Evolutionary conservation across 2,888 invertebrate species (phyloP).

Genomic region (Listrodromus nycthemerus): DNA sequence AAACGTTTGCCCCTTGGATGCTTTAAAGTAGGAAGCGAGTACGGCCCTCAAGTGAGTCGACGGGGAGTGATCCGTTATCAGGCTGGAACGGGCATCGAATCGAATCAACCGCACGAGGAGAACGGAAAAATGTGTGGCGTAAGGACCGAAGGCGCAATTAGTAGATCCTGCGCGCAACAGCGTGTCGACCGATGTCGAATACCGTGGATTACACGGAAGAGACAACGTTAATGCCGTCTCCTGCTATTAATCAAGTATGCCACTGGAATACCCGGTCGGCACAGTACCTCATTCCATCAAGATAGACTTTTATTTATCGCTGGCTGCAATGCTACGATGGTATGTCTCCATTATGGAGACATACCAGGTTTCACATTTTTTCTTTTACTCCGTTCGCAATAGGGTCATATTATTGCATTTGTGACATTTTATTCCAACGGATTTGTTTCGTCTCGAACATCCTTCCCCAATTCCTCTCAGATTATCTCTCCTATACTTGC

Average conservation of each 20-base stretch:
- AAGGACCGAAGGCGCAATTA: constrained; percentile 8
- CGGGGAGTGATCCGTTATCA: neutral
- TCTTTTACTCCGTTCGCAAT: neutral
- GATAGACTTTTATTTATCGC: constrained; percentile 8
- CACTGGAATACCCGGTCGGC: neutral
- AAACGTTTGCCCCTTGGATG: neutral
- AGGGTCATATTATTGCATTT: neutral
- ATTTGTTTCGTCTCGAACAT: neutral
- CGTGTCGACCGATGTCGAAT: neutral
- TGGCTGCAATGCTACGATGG: neutral
- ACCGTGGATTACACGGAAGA: constrained; percentile 3
- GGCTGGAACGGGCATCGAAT: neutral
- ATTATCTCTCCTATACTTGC: neutral
- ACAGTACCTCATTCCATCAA: neutral
- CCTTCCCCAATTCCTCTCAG: neutral
- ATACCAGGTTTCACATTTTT: neutral
- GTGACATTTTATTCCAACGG: neutral
- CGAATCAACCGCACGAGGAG: constrained; percentile 10
- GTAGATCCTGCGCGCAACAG: neutral
- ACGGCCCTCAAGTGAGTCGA: constrained; percentile 17
- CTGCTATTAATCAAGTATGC: constrained; percentile 1
- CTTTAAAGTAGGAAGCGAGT: neutral
- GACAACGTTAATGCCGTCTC: constrained; percentile 16
- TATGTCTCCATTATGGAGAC: neutral
- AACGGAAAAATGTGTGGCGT: constrained; percentile 9